phyloP scores from a whole-genome alignment of 2,888 invertebrate genomes.

The Abrostola triplasia region DNA sequence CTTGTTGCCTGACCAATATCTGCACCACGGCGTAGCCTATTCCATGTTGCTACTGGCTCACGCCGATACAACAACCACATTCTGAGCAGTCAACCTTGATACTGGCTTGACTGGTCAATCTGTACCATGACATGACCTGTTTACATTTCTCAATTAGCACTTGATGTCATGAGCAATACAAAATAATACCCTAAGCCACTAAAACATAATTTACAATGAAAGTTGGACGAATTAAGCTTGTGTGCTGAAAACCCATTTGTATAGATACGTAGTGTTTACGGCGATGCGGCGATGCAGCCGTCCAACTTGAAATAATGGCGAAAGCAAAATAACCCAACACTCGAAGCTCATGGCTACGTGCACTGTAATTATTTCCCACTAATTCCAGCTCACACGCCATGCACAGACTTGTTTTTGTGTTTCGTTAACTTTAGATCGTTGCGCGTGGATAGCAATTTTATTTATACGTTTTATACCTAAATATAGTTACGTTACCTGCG shows the following conservation, averaged over 20 bases:
- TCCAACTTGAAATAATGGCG: constrained; percentile 46
- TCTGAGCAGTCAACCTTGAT: too few species aligned
- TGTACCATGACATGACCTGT: too few species aligned
- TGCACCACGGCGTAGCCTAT: too few species aligned
- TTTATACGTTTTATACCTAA: neutral
- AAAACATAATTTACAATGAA: too few species aligned
- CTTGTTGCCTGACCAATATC: too few species aligned
- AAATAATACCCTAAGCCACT: too few species aligned
- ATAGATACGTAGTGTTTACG: neutral
- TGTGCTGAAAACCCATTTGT: constrained; percentile 10
- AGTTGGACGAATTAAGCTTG: neutral
- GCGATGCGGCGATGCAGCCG: constrained; percentile 10
- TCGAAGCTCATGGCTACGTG: constrained; percentile 56
- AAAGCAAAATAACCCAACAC: constrained; percentile 61
- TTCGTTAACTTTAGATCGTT: constrained; percentile 48
- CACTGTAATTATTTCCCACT: constrained; percentile 69
- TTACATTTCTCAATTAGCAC: too few species aligned
- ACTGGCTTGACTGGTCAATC: too few species aligned
- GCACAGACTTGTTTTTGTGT: constrained; percentile 54
- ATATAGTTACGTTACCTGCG: neutral
- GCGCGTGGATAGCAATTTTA: constrained; percentile 3
- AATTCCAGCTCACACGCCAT: constrained; percentile 67
- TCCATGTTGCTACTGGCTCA: too few species aligned
- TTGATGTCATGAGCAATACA: too few species aligned
- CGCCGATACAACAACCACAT: too few species aligned